phyloP scores from a whole-genome alignment of 2,113 vertebrate genomes.

The Polypterus bichir region DNA sequence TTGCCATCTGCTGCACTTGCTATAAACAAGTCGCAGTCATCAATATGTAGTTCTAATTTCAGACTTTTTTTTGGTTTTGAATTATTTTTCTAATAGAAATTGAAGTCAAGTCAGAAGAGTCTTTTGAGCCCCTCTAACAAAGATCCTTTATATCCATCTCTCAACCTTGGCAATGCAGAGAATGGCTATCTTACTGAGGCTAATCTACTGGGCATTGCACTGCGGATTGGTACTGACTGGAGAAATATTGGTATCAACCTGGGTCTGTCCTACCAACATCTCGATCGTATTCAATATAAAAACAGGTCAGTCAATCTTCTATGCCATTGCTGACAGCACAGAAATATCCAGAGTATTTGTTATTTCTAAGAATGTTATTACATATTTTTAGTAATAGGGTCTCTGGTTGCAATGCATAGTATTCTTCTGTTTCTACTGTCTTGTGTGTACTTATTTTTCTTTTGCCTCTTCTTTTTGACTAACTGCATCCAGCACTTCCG shows the following conservation, averaged over 20 bases:
- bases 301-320: constrained; percentile 49
- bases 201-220: constrained; percentile 76
- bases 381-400: no score
- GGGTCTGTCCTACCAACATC: constrained; percentile 62
- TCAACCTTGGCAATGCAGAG: constrained; percentile 83
- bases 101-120: constrained; percentile 28
- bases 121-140: constrained; percentile 22
- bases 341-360: no score
- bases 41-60: no score
- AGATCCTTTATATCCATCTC: constrained; percentile 32
- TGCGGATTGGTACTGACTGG: constrained; percentile 76
- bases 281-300: constrained; percentile 67
- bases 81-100: constrained; percentile 29
- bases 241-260: constrained; percentile 70
- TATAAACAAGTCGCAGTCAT: no score
- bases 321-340: background rate
- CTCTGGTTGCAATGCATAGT: no score
- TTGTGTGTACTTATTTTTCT: no score
- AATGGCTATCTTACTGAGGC: constrained; percentile 83
- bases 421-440: no score
- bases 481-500: no score
- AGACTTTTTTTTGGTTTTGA: no score
- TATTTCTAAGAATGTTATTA: no score
- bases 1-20: no score
- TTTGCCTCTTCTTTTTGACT: no score